Percentiles rank a stretch among this genome's conserved stretches.
These are phyloP conservation scores for Alouatta palliata DNA, from an alignment of 2,113 vertebrate genomes.

Conservation along the genomic window DNA sequence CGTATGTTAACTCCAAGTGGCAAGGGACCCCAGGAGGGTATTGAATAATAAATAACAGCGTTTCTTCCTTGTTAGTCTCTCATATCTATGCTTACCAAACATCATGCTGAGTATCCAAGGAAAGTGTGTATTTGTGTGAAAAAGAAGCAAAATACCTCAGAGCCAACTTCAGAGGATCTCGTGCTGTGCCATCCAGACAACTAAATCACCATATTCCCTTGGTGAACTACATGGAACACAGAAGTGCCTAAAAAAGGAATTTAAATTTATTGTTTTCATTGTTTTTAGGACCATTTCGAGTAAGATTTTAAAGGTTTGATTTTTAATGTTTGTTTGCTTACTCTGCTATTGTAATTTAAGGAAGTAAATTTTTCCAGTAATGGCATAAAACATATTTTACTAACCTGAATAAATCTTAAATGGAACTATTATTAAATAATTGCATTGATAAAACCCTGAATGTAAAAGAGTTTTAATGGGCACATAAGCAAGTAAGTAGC, in stretches of 20 bases:
- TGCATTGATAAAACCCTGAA: neutral
- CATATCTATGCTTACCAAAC: neutral
- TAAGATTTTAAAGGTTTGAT: slow-evolving; percentile 5
- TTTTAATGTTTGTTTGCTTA: slow-evolving; percentile 48
- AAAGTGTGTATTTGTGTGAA: slow-evolving; percentile 42
- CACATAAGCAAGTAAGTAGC: neutral
- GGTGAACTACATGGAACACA: slow-evolving; percentile 39
- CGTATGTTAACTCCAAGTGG: neutral
- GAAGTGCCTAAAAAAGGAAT: slow-evolving; percentile 53
- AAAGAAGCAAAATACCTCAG: slow-evolving; percentile 39
- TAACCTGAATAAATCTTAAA: neutral
- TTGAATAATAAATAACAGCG: slow-evolving; percentile 62
- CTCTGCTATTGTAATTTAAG: slow-evolving; percentile 1
- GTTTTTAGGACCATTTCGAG: slow-evolving; percentile 40
- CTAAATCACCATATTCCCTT: slow-evolving; percentile 69
- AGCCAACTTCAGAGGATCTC: neutral
- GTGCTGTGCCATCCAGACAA: slow-evolving; percentile 41
- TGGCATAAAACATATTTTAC: neutral
- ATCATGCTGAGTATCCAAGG: slow-evolving; percentile 35
- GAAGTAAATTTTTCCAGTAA: neutral
- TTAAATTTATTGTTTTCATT: slow-evolving; percentile 65
- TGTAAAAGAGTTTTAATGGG: neutral
- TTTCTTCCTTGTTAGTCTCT: slow-evolving; percentile 50
- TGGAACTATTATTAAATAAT: neutral
- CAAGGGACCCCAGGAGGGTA: slow-evolving; percentile 16